Evolutionary conservation across 2,113 vertebrate genomes (phyloP).

Genomic region (Aptenodytes forsteri): DNA sequence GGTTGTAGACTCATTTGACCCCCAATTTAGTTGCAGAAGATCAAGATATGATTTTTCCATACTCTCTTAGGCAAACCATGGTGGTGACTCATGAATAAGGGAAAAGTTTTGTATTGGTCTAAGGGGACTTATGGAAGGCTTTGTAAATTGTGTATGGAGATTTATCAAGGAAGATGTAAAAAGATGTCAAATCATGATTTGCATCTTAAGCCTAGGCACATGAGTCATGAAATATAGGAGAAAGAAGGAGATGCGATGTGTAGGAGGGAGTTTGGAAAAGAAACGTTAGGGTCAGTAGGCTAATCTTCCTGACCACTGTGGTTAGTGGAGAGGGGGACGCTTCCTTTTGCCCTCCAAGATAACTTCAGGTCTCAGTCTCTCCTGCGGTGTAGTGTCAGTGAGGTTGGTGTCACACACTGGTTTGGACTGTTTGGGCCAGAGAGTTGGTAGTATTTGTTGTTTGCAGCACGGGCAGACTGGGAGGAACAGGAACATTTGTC

Average conservation of each 20-base stretch:
- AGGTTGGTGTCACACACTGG: neutral
- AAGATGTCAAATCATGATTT: neutral
- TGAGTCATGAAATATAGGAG: neutral
- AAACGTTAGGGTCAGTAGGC: neutral
- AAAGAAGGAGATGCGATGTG: neutral
- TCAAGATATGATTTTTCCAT: neutral
- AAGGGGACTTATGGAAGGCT: neutral
- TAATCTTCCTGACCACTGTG: neutral
- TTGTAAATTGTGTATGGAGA: neutral
- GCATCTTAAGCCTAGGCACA: neutral
- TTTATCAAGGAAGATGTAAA: neutral
- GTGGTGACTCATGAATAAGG: neutral
- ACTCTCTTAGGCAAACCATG: neutral
- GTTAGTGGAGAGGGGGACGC: fast-evolving
- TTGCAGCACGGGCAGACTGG: neutral
- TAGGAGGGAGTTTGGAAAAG: neutral
- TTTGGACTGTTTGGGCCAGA: neutral
- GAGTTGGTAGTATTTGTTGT: neutral
- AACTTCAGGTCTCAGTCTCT: neutral
- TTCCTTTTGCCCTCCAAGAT: neutral
- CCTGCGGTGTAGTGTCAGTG: neutral
- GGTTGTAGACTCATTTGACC: neutral
- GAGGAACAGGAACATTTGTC: neutral
- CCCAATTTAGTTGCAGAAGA: neutral
- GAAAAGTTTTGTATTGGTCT: neutral